A percentile compares a stretch with the other conserved stretches of the same genome.
Conservation (phyloP, 2,113 vertebrate species). For the Cebidichthys violaceus region DNA sequence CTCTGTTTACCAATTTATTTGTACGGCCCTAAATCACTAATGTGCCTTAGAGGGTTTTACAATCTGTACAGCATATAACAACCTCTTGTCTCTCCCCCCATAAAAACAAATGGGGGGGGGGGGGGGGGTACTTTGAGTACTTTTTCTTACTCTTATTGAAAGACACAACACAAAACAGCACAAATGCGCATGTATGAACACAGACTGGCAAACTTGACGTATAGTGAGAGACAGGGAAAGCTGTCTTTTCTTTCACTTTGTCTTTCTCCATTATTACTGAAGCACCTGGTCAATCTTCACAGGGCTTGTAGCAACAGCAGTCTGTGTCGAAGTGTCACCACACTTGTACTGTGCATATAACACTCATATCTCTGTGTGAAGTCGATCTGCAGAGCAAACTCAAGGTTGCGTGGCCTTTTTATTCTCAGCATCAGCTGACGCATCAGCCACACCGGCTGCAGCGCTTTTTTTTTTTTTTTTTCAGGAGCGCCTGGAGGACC, state of each 20-base stretch:
- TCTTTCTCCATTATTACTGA: background rate
- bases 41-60: too few relatives aligned
- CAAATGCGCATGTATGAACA: background rate
- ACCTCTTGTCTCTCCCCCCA: too few relatives aligned
- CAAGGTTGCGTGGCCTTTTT: background rate
- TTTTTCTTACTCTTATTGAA: too few relatives aligned
- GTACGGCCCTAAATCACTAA: too few relatives aligned
- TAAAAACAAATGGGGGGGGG: too few relatives aligned
- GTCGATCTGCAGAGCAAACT: background rate
- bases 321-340: background rate
- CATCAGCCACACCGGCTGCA: too few relatives aligned
- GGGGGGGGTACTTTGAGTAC: too few relatives aligned
- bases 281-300: background rate
- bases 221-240: background rate
- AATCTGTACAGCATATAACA: too few relatives aligned
- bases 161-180: background rate
- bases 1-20: background rate
- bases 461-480: too few relatives aligned
- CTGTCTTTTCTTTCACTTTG: background rate
- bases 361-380: slow-evolving; percentile 27
- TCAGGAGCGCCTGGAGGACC: too few relatives aligned
- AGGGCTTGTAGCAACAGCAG: slow-evolving; percentile 1
- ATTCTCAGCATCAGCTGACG: background rate
- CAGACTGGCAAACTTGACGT: background rate
- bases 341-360: background rate